Percentiles rank a stretch among this genome's conserved stretches.
phyloP scores from a whole-genome alignment of 2,113 vertebrate genomes.

The Hystrix brachyura region DNA sequence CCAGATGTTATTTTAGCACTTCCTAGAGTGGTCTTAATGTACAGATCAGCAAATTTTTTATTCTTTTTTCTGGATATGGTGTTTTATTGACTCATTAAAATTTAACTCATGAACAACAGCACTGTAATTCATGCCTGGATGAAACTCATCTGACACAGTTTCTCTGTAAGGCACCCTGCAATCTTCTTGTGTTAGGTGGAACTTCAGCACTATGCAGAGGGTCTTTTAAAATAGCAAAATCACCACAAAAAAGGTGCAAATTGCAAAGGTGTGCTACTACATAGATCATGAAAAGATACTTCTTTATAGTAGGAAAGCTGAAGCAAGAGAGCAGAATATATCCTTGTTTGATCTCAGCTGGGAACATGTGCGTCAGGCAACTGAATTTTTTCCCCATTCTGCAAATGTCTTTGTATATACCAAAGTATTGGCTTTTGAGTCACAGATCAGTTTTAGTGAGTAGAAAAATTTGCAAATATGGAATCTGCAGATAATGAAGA shows the following conservation, averaged over 20 bases:
- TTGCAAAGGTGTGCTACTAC: not conserved
- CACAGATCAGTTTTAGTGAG: not conserved
- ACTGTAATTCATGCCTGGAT: not conserved
- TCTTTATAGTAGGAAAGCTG: not conserved
- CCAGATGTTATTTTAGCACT: not conserved
- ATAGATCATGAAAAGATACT: not conserved
- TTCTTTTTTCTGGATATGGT: not conserved
- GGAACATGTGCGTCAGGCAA: not conserved
- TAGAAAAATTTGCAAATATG: not conserved
- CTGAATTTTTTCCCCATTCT: not conserved
- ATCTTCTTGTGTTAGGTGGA: not conserved
- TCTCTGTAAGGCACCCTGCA: not conserved
- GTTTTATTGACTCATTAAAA: not conserved
- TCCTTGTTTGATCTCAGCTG: not conserved
- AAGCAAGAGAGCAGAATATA: not conserved
- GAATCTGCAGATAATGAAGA: not conserved
- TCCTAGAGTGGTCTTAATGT: not conserved
- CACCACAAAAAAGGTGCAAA: not conserved
- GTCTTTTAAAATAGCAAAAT: not conserved
- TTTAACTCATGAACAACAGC: constrained; percentile 11
- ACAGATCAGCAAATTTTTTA: not conserved
- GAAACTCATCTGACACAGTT: not conserved
- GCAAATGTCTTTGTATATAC: not conserved
- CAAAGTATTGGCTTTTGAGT: not conserved
- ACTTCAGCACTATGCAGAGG: not conserved